A percentile compares a stretch with the other conserved stretches of the same genome.
phyloP scores from a whole-genome alignment of 2,888 invertebrate genomes.

The Scaptomyza cyrtandrae region DNA sequence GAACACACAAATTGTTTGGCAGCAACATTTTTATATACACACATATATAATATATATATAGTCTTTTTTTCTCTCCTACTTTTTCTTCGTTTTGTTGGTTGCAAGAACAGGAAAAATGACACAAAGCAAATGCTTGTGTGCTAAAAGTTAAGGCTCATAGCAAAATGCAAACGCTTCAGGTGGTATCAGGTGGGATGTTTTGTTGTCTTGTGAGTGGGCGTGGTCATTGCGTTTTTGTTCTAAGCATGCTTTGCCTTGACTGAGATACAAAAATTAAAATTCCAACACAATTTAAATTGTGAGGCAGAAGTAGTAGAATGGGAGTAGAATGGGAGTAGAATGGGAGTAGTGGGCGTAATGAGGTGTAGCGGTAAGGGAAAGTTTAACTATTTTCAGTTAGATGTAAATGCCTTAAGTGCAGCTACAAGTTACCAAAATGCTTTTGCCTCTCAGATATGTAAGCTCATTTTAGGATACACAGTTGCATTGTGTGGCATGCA shows the following conservation, averaged over 20 bases:
- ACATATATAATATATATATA: background rate
- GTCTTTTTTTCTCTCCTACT: background rate
- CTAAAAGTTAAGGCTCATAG: conserved; percentile 61
- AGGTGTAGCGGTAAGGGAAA: background rate
- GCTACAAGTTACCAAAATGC: conserved; percentile 8
- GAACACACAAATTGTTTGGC: conserved; percentile 65
- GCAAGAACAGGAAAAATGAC: conserved; percentile 51
- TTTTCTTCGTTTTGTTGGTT: background rate
- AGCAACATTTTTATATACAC: conserved; percentile 13
- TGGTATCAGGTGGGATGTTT: conserved; percentile 3
- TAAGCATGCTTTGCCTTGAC: conserved; percentile 21
- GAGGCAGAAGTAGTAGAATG: background rate
- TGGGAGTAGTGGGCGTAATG: no score
- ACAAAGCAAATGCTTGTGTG: conserved; percentile 76
- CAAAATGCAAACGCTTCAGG: conserved; percentile 44
- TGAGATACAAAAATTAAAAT: conserved; percentile 58
- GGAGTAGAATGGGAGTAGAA: background rate
- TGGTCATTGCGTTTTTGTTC: conserved; percentile 16
- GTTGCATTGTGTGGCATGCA: background rate
- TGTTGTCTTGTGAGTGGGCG: conserved; percentile 11
- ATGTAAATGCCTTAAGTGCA: conserved; percentile 34
- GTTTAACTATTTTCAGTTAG: conserved; percentile 8
- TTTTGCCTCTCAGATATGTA: background rate
- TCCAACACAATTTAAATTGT: conserved; percentile 51
- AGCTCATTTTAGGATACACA: conserved; percentile 5